These are phyloP conservation scores for Hydractinia echinata DNA, from an alignment of 30 jellyfish, hydroid and myxozoan species.

Conservation along the genomic window DNA sequence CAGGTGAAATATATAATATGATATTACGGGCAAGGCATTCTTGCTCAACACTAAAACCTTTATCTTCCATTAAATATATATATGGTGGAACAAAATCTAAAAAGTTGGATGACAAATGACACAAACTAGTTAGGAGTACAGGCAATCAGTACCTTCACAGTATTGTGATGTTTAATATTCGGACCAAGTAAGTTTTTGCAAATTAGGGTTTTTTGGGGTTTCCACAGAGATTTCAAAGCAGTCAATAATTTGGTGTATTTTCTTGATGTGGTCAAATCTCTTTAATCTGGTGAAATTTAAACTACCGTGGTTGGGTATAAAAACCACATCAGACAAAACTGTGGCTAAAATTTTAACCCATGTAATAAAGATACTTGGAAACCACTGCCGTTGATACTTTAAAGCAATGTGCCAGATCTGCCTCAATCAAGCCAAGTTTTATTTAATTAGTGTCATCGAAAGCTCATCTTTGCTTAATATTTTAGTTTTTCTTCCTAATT, in stretches of 20 bases:
- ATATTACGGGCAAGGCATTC: conserved; percentile 16
- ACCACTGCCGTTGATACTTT: not conserved
- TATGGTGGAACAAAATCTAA: conserved; percentile 3
- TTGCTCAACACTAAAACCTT: conserved; percentile 24
- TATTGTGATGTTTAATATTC: not conserved
- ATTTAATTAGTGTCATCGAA: too few relatives aligned
- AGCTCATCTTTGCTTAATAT: too few relatives aligned
- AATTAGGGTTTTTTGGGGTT: not conserved
- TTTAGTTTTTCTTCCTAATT: too few relatives aligned
- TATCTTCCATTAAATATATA: conserved; percentile 22
- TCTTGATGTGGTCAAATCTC: not conserved
- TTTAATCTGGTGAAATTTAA: not conserved
- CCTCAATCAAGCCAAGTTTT: too few relatives aligned
- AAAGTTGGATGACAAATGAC: not conserved
- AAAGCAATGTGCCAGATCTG: too few relatives aligned
- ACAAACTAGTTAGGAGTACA: too few relatives aligned
- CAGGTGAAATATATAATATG: conserved; percentile 22
- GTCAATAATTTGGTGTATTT: too few relatives aligned
- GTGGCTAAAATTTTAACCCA: too few relatives aligned
- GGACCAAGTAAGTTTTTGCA: not conserved
- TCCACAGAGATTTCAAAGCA: not conserved
- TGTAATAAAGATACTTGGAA: not conserved
- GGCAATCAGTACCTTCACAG: not conserved
- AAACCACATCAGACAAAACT: not conserved
- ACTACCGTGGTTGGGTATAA: not conserved